A percentile compares a stretch with the other conserved stretches of the same genome.
Conservation (phyloP, 2,797 vertebrate species). For the Tangara arthus region DNA sequence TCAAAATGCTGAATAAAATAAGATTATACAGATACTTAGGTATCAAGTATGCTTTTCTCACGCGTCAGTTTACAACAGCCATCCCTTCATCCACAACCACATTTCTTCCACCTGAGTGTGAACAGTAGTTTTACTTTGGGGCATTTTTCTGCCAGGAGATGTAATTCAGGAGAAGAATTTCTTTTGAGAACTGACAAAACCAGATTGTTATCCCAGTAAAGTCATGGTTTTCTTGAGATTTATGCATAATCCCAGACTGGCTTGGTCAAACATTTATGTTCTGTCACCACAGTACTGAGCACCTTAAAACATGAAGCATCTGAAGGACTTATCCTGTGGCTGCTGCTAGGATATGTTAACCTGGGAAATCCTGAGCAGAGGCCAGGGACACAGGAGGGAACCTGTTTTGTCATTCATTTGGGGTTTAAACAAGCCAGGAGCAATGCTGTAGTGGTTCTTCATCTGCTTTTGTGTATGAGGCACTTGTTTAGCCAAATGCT, state of each 20-base stretch:
- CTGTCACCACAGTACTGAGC: not conserved
- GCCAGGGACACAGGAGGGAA: not conserved
- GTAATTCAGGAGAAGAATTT: not conserved
- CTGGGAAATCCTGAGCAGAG: not conserved
- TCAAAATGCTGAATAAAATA: not conserved
- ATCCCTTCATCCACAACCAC: not conserved
- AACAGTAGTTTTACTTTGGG: not conserved
- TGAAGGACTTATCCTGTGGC: not conserved
- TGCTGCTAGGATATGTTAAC: not conserved
- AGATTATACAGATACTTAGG: not conserved
- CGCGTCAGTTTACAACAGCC: not conserved
- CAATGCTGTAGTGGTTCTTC: not conserved
- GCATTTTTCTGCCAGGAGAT: not conserved
- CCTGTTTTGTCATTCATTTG: rapidly evolving
- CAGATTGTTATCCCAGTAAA: not conserved
- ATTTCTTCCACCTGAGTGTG: not conserved
- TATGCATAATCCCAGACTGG: not conserved
- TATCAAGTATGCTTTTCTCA: not conserved
- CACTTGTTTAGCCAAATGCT: not conserved
- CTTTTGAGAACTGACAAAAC: not conserved
- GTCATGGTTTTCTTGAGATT: not conserved
- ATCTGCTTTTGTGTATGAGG: not conserved
- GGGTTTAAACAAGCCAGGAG: not conserved
- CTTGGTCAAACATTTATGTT: not conserved
- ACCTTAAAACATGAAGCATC: not conserved